Percentiles rank a stretch among this genome's conserved stretches.
These are phyloP conservation scores for Hyphantria cunea DNA, from an alignment of 1,140 invertebrate species.

Conservation along the genomic window DNA sequence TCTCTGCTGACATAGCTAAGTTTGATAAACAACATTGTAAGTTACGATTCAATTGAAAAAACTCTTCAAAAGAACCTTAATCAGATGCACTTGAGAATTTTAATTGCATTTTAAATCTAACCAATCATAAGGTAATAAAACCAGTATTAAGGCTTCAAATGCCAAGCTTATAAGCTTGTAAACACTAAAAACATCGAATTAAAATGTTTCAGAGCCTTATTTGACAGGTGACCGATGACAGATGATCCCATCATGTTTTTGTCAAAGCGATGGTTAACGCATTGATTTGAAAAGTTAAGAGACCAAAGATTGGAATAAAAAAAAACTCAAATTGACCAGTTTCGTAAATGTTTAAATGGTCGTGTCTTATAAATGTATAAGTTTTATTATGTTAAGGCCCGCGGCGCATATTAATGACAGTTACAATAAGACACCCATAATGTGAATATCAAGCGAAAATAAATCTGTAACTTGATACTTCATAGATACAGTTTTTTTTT, in stretches of 20 bases:
- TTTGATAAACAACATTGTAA: too few species aligned
- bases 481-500: too few species aligned
- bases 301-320: constrained; percentile 4
- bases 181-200: constrained; percentile 36
- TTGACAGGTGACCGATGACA: constrained; percentile 45
- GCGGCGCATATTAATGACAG: too few species aligned
- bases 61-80: not conserved
- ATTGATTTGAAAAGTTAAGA: constrained; percentile 11
- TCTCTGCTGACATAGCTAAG: too few species aligned
- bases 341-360: constrained; percentile 10
- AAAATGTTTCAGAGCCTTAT: constrained; percentile 35
- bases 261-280: constrained; percentile 1
- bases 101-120: constrained; percentile 24
- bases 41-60: too few species aligned
- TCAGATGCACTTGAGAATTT: constrained; percentile 5
- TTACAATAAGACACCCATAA: too few species aligned
- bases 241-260: constrained; percentile 35
- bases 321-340: constrained; percentile 12
- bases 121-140: constrained; percentile 34
- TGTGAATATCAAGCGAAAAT: too few species aligned
- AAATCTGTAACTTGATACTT: too few species aligned
- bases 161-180: constrained; percentile 22
- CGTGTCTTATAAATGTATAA: constrained; percentile 1
- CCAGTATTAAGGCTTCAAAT: constrained; percentile 12
- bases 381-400: too few species aligned